Percentiles rank a stretch among this genome's conserved stretches.
Evolutionary conservation across 1,140 invertebrate species (phyloP).

Genomic region (Drosophila micromelanica): DNA sequence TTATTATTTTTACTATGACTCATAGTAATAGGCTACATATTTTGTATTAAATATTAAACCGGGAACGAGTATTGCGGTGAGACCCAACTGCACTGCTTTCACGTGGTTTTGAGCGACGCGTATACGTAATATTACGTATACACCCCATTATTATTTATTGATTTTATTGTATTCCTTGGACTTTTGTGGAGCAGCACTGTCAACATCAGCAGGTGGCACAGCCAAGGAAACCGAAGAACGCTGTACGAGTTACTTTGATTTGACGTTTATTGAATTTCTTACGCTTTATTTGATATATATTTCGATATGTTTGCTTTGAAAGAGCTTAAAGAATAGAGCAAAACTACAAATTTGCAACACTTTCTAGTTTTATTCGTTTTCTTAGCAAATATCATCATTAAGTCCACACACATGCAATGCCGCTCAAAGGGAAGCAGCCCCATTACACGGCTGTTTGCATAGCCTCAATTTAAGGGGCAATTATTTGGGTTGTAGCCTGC

Average conservation of each 20-base stretch:
- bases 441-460: slow-evolving; percentile 78
- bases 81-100: no score
- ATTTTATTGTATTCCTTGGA: background rate
- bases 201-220: slow-evolving; percentile 14
- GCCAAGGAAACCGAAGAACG: slow-evolving; percentile 1
- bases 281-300: slow-evolving; percentile 12
- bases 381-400: slow-evolving; percentile 71
- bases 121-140: slow-evolving; percentile 60
- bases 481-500: slow-evolving; percentile 74
- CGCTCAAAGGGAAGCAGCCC: slow-evolving; percentile 72
- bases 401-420: slow-evolving; percentile 45
- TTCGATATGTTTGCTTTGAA: background rate
- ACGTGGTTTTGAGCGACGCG: slow-evolving; percentile 7
- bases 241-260: slow-evolving; percentile 22
- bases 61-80: no score
- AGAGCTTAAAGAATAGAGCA: background rate
- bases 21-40: background rate
- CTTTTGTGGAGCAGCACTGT: background rate
- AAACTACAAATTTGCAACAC: background rate
- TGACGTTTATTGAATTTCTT: slow-evolving; percentile 75
- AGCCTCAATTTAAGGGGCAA: slow-evolving; percentile 75
- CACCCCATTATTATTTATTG: slow-evolving; percentile 40
- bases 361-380: slow-evolving; percentile 7
- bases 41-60: background rate
- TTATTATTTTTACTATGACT: no score